These are phyloP conservation scores for Pollenia amentaria DNA, from an alignment of 2,888 invertebrate species.

Conservation along the genomic window DNA sequence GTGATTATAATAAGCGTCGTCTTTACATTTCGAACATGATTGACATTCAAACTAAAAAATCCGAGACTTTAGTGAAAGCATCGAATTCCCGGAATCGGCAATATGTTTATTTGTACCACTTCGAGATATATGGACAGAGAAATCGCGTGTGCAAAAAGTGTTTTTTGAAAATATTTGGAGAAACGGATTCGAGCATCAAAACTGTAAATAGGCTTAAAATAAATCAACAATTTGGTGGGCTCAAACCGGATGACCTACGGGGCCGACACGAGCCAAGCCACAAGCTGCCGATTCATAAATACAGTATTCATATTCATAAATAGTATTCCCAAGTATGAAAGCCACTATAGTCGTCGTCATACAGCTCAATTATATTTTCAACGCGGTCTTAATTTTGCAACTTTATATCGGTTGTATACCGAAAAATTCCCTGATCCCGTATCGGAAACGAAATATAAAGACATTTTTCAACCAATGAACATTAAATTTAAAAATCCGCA, in stretches of 20 bases:
- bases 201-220: too few species aligned
- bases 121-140: constrained; percentile 45
- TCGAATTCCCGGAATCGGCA: constrained; percentile 39
- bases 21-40: constrained; percentile 32
- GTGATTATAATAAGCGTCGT: constrained; percentile 47
- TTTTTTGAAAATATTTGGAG: constrained; percentile 56
- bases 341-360: too few species aligned
- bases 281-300: constrained; percentile 5
- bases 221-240: constrained; percentile 16
- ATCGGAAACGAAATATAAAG: constrained; percentile 47
- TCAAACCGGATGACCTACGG: neutral
- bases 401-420: constrained; percentile 43
- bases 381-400: too few species aligned
- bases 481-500: constrained; percentile 60
- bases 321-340: too few species aligned
- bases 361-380: too few species aligned
- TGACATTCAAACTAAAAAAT: constrained; percentile 30
- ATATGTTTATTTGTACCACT: constrained; percentile 54
- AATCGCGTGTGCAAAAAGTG: constrained; percentile 43
- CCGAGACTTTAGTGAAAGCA: constrained; percentile 30
- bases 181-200: constrained; percentile 47
- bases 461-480: constrained; percentile 35
- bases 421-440: constrained; percentile 44
- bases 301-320: constrained; percentile 24
- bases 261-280: constrained; percentile 1